These are phyloP conservation scores for Mesitornis unicolor DNA, from an alignment of 2,113 vertebrate genomes.

Conservation along the genomic window DNA sequence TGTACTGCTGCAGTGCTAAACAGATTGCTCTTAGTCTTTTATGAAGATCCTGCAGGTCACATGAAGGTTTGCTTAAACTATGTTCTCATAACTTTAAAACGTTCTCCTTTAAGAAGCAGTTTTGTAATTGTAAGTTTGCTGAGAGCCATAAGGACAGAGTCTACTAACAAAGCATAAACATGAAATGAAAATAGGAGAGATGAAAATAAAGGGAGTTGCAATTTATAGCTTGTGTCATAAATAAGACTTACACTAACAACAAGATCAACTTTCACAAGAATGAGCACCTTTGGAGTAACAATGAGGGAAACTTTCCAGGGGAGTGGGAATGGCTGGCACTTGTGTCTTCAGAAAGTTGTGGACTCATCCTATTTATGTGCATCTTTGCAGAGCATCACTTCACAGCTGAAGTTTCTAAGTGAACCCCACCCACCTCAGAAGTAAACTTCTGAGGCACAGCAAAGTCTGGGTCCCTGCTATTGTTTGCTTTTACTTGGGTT, in stretches of 20 bases:
- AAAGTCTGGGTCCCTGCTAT: background rate
- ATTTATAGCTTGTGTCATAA: background rate
- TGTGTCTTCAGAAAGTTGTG: background rate
- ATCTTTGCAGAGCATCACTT: background rate
- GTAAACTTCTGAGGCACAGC: background rate
- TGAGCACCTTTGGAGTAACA: background rate
- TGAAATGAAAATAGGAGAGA: background rate
- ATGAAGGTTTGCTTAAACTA: background rate
- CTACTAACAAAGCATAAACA: background rate
- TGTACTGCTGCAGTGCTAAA: background rate
- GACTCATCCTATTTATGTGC: background rate
- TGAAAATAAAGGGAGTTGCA: background rate
- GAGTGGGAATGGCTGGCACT: background rate
- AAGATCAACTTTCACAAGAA: background rate
- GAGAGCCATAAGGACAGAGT: background rate
- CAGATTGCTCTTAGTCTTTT: background rate
- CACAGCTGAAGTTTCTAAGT: background rate
- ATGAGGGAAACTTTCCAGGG: background rate
- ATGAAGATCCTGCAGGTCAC: background rate
- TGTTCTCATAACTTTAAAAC: background rate
- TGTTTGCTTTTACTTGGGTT: background rate
- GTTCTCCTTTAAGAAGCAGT: background rate
- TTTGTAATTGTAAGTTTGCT: background rate
- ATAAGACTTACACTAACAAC: background rate
- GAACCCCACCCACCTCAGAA: background rate